Evolutionary conservation across 2,888 invertebrate species (phyloP).

Genomic region (Sarcophaga subvicina): DNA sequence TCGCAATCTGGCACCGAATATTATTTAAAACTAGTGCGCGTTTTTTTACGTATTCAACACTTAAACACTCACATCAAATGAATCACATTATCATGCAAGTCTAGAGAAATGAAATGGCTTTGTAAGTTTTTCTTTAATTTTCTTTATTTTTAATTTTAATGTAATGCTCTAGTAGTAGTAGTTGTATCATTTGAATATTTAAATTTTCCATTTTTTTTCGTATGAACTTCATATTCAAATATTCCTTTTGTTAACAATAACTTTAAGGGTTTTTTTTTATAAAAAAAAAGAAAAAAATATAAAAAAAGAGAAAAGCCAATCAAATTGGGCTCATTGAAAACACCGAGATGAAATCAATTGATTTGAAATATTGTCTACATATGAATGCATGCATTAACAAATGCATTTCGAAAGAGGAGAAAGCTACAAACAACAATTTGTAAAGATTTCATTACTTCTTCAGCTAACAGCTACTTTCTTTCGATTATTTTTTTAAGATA

Average conservation of each 20-base stretch:
- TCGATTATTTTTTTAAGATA: background rate
- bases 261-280: conserved; percentile 46
- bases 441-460: background rate
- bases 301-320: background rate
- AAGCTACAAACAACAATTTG: conserved; percentile 4
- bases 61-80: conserved; percentile 8
- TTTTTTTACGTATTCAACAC: conserved; percentile 38
- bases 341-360: background rate
- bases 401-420: conserved; percentile 4
- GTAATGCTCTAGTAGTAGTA: conserved; percentile 16
- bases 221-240: conserved; percentile 9
- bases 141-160: conserved; percentile 24
- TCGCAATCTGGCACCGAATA: background rate
- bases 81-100: conserved; percentile 23
- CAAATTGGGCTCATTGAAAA: background rate
- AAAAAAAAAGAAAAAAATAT: background rate
- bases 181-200: conserved; percentile 28
- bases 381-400: background rate
- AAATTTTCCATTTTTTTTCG: conserved; percentile 28
- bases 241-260: conserved; percentile 53
- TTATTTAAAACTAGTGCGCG: background rate
- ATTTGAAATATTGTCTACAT: background rate
- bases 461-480: background rate
- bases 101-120: conserved; percentile 3
- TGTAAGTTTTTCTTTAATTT: conserved; percentile 12